phyloP scores from a whole-genome alignment of 2,113 vertebrate genomes.

The Odocoileus hemionus region DNA sequence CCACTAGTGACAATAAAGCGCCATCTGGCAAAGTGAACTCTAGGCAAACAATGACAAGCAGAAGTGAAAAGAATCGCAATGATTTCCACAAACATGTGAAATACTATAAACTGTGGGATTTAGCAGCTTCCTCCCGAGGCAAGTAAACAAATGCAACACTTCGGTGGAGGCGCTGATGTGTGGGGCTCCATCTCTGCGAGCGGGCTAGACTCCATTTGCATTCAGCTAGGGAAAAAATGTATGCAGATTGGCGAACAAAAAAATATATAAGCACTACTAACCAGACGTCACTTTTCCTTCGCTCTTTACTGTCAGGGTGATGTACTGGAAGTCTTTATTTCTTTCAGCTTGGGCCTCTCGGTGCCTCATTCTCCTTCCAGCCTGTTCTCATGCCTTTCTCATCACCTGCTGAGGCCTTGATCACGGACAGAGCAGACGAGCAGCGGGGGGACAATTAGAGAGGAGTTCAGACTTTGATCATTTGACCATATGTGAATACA shows the following conservation, averaged over 20 bases:
- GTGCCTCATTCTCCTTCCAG: slow-evolving; percentile 95
- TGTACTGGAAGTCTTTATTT: slow-evolving; percentile 99
- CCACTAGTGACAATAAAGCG: slow-evolving; percentile 95
- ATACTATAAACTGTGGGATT: slow-evolving; percentile 91
- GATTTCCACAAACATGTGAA: slow-evolving; percentile 98
- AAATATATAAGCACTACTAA: slow-evolving; percentile 85
- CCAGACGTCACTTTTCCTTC: slow-evolving; percentile 94
- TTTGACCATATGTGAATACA: slow-evolving; percentile 99
- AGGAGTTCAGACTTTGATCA: slow-evolving; percentile 99
- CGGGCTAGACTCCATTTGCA: slow-evolving; percentile 71
- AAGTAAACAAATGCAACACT: slow-evolving; percentile 89
- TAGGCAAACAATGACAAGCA: slow-evolving; percentile 97
- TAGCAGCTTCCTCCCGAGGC: slow-evolving; percentile 91
- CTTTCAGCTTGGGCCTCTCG: slow-evolving; percentile 96
- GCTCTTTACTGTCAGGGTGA: slow-evolving; percentile 96
- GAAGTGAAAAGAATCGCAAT: slow-evolving; percentile 96
- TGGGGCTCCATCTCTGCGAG: slow-evolving; percentile 68
- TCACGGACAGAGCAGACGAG: slow-evolving; percentile 96
- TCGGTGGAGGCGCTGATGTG: slow-evolving; percentile 63
- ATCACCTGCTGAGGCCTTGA: slow-evolving; percentile 99
- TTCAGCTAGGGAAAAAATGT: slow-evolving; percentile 74
- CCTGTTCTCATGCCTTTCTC: slow-evolving; percentile 96
- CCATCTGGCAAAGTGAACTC: slow-evolving; percentile 97
- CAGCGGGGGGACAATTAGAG: slow-evolving; percentile 99
- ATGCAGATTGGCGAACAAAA: slow-evolving; percentile 78